Conservation (phyloP, 2,113 vertebrate genomes). For the Ahaetulla prasina region DNA sequence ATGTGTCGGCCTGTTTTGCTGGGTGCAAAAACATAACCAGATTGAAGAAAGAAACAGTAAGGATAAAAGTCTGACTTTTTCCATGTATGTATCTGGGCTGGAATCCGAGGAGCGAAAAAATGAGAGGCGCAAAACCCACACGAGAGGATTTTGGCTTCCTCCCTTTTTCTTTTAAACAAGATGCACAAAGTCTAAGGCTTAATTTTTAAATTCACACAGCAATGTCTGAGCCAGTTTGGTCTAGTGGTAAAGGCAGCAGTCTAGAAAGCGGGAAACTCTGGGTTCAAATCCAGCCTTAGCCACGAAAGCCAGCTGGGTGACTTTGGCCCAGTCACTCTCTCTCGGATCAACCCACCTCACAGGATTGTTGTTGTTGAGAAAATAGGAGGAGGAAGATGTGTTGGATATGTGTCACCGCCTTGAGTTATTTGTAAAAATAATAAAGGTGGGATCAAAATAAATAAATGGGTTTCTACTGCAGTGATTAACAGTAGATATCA, state of each 20-base stretch:
- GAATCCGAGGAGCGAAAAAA: not conserved
- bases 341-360: too few species aligned
- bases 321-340: too few species aligned
- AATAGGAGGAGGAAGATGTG: not conserved
- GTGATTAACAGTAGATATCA: not conserved
- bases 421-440: not conserved
- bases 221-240: not conserved
- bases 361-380: not conserved
- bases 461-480: not conserved
- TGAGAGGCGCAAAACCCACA: not conserved
- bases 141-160: not conserved
- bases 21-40: conserved; percentile 74
- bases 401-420: not conserved
- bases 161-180: not conserved
- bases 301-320: too few species aligned
- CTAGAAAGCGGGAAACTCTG: too few species aligned
- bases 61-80: conserved; percentile 18
- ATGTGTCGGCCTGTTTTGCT: conserved; percentile 82
- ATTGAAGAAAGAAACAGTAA: conserved; percentile 72
- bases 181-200: not conserved
- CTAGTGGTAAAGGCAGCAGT: not conserved
- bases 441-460: not conserved
- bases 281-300: too few species aligned
- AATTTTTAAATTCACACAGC: not conserved
- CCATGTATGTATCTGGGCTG: not conserved